Evolutionary conservation across 2,888 invertebrate species (phyloP).

Genomic region (Teinopalpus imperialis): DNA sequence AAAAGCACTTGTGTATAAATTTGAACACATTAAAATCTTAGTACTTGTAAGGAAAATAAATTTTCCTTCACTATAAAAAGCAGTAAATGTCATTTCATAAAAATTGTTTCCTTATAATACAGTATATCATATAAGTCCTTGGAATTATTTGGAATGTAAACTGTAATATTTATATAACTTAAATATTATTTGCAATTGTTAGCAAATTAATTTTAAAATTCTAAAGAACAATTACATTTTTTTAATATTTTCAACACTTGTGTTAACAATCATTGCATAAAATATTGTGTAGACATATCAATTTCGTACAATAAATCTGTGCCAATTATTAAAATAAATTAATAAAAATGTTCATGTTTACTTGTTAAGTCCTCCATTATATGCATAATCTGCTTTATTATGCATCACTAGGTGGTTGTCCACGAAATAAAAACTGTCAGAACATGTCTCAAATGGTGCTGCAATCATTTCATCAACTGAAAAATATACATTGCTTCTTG

Average conservation of each 20-base stretch:
- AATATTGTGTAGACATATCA: constrained; percentile 11
- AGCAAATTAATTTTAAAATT: no score
- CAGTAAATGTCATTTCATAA: background rate
- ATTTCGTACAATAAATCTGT: constrained; percentile 10
- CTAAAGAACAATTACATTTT: background rate
- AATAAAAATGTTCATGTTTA: constrained; percentile 33
- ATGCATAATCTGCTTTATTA: constrained; percentile 99
- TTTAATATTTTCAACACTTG: constrained; percentile 6
- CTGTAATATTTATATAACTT: background rate
- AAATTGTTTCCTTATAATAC: no score
- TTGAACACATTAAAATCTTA: constrained; percentile 14
- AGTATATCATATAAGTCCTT: background rate
- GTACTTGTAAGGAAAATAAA: background rate
- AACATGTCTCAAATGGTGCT: constrained; percentile 97
- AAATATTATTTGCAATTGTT: no score
- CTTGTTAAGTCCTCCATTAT: constrained; percentile 89
- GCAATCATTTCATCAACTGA: constrained; percentile 98
- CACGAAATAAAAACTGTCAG: constrained; percentile 99
- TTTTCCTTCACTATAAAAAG: no score
- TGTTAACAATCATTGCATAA: constrained; percentile 22
- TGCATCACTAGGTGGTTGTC: constrained; percentile 99
- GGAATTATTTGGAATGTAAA: constrained; percentile 9
- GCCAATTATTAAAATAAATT: constrained; percentile 16
- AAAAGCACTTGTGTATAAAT: constrained; percentile 13
- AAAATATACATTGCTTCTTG: constrained; percentile 15